Conservation (phyloP, 2,888 invertebrate species). For the Stenichneumon culpator region DNA sequence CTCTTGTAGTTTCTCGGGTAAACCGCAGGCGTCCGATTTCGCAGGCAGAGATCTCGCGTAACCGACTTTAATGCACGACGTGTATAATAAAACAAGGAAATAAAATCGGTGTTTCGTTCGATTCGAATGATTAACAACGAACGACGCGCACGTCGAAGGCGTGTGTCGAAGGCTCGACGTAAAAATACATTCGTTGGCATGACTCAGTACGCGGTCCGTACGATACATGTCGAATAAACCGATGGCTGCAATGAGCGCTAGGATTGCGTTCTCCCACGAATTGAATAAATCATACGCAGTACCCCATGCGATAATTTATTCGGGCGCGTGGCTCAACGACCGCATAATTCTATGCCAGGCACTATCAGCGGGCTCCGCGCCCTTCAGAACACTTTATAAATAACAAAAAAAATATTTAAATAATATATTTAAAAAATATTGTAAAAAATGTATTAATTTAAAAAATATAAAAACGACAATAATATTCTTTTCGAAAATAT, state of each 20-base stretch:
- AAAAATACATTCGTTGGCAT: slow-evolving; percentile 13
- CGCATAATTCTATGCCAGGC: slow-evolving; percentile 21
- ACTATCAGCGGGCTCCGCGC: too few species aligned
- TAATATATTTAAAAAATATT: too few species aligned
- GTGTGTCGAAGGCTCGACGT: background rate
- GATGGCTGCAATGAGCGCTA: background rate
- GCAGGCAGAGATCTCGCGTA: slow-evolving; percentile 16
- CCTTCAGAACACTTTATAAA: too few species aligned
- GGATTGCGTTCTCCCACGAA: background rate
- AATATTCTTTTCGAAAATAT: too few species aligned
- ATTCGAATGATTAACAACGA: slow-evolving; percentile 27
- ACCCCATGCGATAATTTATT: slow-evolving; percentile 18
- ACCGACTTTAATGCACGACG: slow-evolving; percentile 41
- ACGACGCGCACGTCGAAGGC: background rate
- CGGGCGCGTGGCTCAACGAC: slow-evolving; percentile 28
- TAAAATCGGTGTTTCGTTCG: slow-evolving; percentile 4
- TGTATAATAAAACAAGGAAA: slow-evolving; percentile 22
- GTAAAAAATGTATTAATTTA: too few species aligned
- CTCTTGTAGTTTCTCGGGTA: slow-evolving; percentile 19
- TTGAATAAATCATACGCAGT: background rate
- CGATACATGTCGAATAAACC: background rate
- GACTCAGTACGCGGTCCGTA: background rate
- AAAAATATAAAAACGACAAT: background rate
- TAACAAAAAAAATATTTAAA: background rate
- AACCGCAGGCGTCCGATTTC: slow-evolving; percentile 43